Evolutionary conservation across 2,888 invertebrate genomes (phyloP).

Genomic region (Ophonus ardosiacus): DNA sequence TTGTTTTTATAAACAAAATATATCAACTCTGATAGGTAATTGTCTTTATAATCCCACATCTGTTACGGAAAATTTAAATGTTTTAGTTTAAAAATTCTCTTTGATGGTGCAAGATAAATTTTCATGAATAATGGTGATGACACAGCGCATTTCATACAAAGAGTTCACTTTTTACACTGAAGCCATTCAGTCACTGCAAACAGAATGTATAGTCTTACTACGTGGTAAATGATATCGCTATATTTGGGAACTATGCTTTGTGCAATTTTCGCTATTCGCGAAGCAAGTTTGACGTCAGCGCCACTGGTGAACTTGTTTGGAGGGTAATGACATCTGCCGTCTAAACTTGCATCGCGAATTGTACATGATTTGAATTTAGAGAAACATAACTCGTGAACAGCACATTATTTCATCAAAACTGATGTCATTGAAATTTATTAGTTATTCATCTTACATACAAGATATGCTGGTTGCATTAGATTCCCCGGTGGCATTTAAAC

Average conservation of each 20-base stretch:
- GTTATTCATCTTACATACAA: no score
- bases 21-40: neutral
- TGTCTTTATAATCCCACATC: constrained; percentile 11
- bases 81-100: constrained; percentile 26
- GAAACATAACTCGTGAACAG: no score
- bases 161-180: constrained; percentile 12
- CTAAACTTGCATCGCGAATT: no score
- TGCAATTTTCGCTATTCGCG: neutral
- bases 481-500: no score
- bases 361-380: no score
- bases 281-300: no score
- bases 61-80: constrained; percentile 11
- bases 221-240: constrained; percentile 22
- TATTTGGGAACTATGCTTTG: neutral
- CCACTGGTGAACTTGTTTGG: no score
- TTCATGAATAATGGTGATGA: constrained; percentile 22
- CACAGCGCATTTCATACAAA: constrained; percentile 8
- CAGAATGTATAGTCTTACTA: neutral
- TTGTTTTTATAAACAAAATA: constrained; percentile 11
- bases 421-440: no score
- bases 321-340: no score
- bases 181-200: neutral
- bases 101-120: constrained; percentile 13
- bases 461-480: no score
- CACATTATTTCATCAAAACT: no score